phyloP scores from a whole-genome alignment of 1,140 invertebrate genomes.

The Alviniconcha marisindica region DNA sequence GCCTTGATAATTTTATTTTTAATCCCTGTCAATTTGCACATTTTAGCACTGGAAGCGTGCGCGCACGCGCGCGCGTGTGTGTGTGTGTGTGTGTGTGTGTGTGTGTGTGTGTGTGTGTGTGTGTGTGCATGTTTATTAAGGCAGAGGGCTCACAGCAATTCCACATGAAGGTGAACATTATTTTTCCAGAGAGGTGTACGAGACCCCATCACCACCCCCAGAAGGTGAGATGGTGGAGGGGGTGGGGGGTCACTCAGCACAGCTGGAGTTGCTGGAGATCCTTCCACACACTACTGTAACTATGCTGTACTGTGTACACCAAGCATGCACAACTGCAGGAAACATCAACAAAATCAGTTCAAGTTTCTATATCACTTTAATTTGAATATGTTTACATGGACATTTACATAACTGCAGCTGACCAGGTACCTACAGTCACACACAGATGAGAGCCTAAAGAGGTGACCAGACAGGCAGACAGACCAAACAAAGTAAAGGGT shows the following conservation, averaged over 20 bases:
- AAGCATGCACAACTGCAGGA: not conserved
- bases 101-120: constrained; percentile 1
- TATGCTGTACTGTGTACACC: too few relatives aligned
- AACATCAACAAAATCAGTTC: not conserved
- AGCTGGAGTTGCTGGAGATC: too few relatives aligned
- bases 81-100: constrained; percentile 3
- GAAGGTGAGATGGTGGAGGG: too few relatives aligned
- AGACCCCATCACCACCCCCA: not conserved
- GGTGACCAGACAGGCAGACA: not conserved
- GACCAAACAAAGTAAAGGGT: not conserved
- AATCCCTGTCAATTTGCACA: too few relatives aligned
- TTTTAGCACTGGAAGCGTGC: too few relatives aligned
- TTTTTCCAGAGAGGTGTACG: not conserved
- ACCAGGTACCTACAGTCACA: not conserved
- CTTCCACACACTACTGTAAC: too few relatives aligned
- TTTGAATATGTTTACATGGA: constrained; percentile 10
- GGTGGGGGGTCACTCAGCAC: too few relatives aligned
- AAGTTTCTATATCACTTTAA: not conserved
- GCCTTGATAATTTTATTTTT: too few relatives aligned
- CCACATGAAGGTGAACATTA: not conserved
- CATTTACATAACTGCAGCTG: constrained; percentile 8
- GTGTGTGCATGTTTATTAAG: not conserved
- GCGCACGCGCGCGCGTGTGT: not conserved
- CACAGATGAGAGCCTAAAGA: not conserved
- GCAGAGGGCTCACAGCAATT: not conserved